A percentile compares a stretch with the other conserved stretches of the same genome.
phyloP scores from a whole-genome alignment of 1,140 invertebrate species.

The Drusus annulatus region DNA sequence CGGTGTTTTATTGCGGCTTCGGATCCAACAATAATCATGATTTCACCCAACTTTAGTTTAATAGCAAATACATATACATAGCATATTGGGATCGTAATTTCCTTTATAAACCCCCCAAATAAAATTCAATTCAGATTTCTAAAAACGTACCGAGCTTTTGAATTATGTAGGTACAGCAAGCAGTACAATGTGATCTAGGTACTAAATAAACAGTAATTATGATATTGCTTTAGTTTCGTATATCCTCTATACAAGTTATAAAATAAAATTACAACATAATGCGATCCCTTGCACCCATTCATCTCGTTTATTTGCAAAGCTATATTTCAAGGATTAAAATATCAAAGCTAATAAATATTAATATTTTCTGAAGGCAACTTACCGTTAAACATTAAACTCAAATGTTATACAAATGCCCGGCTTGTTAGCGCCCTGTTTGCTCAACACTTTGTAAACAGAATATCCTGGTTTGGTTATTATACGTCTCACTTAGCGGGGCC shows the following conservation, averaged over 20 bases:
- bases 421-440: conserved; percentile 2
- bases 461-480: neutral
- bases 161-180: neutral
- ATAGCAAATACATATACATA: no score
- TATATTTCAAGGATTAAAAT: conserved; percentile 59
- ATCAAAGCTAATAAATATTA: conserved; percentile 56
- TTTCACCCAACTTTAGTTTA: no score
- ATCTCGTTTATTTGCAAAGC: conserved; percentile 50
- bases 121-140: neutral
- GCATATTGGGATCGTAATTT: no score
- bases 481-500: conserved; percentile 8
- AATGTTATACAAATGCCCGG: conserved; percentile 52
- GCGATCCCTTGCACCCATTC: conserved; percentile 4
- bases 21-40: no score
- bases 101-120: no score
- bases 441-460: conserved; percentile 19
- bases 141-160: neutral
- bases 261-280: neutral
- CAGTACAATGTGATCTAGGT: neutral
- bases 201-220: neutral
- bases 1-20: no score
- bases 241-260: neutral
- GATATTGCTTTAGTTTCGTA: neutral
- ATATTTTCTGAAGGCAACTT: conserved; percentile 37
- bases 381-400: conserved; percentile 54